Percentiles rank a stretch among this genome's conserved stretches.
phyloP scores from a whole-genome alignment of 92 coral and sea anemone species.

The Siderastrea siderea region DNA sequence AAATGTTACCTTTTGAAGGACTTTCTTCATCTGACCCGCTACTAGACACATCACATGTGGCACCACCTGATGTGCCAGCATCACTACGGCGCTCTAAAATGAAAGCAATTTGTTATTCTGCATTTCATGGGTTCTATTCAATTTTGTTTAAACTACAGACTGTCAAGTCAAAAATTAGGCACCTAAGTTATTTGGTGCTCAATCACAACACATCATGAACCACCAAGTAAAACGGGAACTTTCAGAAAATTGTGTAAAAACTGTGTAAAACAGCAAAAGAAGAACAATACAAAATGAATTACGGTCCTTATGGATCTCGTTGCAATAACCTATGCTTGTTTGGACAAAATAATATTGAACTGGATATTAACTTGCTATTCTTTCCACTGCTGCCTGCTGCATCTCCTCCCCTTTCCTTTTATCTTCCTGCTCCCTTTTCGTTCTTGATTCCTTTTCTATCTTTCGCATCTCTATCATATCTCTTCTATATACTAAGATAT shows the following conservation, averaged over 20 bases:
- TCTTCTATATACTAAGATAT: slow-evolving; percentile 57
- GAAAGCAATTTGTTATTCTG: slow-evolving; percentile 59
- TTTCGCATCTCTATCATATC: slow-evolving; percentile 63
- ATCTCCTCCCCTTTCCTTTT: slow-evolving; percentile 68
- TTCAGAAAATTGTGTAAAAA: slow-evolving; percentile 48
- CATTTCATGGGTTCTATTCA: slow-evolving; percentile 53
- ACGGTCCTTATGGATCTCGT: slow-evolving; percentile 49
- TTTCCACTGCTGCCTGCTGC: slow-evolving; percentile 76
- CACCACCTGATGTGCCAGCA: slow-evolving; percentile 68
- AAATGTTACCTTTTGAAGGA: slow-evolving; percentile 69
- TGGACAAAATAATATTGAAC: slow-evolving; percentile 53
- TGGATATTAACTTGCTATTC: slow-evolving; percentile 58
- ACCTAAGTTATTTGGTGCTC: slow-evolving; percentile 61
- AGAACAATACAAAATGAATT: slow-evolving; percentile 51
- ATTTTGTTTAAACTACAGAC: slow-evolving; percentile 43
- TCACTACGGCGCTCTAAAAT: slow-evolving; percentile 65
- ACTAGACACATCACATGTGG: slow-evolving; percentile 51
- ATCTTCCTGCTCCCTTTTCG: slow-evolving; percentile 46
- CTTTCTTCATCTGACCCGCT: slow-evolving; percentile 60
- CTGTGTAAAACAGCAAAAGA: slow-evolving; percentile 47
- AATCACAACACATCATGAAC: slow-evolving; percentile 60
- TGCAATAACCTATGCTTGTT: slow-evolving; percentile 35
- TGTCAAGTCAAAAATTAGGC: slow-evolving; percentile 48
- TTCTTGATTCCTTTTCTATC: slow-evolving; percentile 63
- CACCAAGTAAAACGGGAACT: slow-evolving; percentile 55